Conservation (phyloP, 2,113 vertebrate species). For the Tursiops truncatus region DNA sequence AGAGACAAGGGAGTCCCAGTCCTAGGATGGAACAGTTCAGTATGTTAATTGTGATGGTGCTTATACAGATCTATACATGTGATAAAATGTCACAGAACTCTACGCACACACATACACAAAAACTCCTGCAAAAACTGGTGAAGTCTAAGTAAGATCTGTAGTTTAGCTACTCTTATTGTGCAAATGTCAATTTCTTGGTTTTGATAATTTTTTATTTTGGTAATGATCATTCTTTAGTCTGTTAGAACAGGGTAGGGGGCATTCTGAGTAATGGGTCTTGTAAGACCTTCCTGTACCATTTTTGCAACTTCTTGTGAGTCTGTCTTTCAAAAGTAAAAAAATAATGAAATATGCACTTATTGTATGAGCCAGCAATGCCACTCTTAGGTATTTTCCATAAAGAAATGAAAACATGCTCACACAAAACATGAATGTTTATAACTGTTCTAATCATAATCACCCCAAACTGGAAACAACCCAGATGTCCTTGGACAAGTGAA, state of each 20-base stretch:
- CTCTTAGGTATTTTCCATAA: background rate
- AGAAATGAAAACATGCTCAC: background rate
- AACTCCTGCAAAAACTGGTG: background rate
- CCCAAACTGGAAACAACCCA: background rate
- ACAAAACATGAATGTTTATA: background rate
- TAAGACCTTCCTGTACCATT: background rate
- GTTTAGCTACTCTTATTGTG: background rate
- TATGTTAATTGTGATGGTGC: background rate
- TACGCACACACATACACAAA: background rate
- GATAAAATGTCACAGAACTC: background rate
- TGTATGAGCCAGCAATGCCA: background rate
- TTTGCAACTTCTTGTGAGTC: background rate
- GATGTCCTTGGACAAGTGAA: background rate
- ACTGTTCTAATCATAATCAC: background rate
- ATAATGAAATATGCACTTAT: background rate
- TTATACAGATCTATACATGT: background rate
- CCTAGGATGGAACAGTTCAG: fast-evolving
- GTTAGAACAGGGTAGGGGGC: fast-evolving
- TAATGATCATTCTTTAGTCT: background rate
- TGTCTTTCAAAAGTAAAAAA: background rate
- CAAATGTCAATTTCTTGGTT: background rate
- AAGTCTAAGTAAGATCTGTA: background rate
- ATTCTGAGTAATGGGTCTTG: too few relatives aligned
- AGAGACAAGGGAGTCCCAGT: background rate
- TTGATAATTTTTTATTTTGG: background rate